A percentile compares a stretch with the other conserved stretches of the same genome.
These are phyloP conservation scores for Anthopleura sola DNA, from an alignment of 64 coral and sea anemone genomes.

Conservation along the genomic window DNA sequence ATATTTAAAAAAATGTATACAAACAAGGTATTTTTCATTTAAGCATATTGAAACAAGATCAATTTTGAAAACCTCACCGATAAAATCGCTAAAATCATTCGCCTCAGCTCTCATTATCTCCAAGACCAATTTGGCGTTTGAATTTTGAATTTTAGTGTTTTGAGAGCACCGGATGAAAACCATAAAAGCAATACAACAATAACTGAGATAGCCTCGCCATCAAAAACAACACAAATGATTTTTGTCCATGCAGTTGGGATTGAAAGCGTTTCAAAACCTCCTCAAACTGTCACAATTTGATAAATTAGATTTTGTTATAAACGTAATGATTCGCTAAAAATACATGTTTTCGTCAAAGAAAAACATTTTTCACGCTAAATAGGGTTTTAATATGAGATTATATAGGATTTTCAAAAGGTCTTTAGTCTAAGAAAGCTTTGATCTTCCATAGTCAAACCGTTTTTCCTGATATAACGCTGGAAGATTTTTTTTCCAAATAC, in stretches of 20 bases:
- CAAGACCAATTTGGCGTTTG: background rate
- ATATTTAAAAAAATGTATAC: background rate
- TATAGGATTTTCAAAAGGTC: background rate
- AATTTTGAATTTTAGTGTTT: background rate
- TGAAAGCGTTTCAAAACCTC: constrained; percentile 12
- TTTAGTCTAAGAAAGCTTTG: background rate
- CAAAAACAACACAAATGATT: constrained; percentile 4
- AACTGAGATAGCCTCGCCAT: background rate
- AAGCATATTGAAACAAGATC: background rate
- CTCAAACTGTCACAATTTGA: constrained; percentile 10
- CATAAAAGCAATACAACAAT: constrained; percentile 17
- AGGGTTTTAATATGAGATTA: background rate
- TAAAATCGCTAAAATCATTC: constrained; percentile 2
- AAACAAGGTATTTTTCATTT: background rate
- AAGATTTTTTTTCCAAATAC: no score
- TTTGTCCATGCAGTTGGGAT: background rate
- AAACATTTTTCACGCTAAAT: background rate
- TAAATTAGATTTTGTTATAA: constrained; percentile 9
- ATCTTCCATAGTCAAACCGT: background rate
- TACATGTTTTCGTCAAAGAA: constrained; percentile 1
- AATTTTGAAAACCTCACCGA: background rate
- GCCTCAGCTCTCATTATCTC: background rate
- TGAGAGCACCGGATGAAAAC: background rate
- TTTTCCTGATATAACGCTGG: background rate
- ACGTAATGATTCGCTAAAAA: constrained; percentile 8